phyloP scores from a whole-genome alignment of 2,888 invertebrate genomes.

The Drosophila nr. medialis region DNA sequence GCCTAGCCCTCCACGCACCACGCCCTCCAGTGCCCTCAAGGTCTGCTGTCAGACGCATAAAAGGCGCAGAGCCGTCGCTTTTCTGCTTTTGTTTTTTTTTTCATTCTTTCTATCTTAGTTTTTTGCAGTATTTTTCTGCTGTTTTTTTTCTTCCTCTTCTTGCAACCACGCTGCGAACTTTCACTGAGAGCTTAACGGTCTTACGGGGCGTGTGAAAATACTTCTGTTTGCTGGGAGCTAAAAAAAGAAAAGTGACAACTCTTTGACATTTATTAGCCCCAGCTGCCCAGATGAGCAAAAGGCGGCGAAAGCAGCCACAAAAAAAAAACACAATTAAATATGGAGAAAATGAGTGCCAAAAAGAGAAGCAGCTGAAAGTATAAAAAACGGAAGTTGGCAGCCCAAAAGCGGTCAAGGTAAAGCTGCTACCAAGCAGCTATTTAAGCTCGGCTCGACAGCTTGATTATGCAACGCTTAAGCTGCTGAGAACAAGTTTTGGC shows the following conservation, averaged over 20 bases:
- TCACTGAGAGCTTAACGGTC: slow-evolving; percentile 61
- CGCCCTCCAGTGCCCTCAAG: slow-evolving; percentile 29
- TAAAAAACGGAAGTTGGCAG: neutral
- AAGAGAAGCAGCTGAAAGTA: slow-evolving; percentile 16
- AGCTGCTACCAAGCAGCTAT: neutral
- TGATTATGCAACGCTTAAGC: slow-evolving; percentile 15
- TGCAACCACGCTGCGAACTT: slow-evolving; percentile 43
- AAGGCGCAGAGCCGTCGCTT: slow-evolving; percentile 12
- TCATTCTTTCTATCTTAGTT: slow-evolving; percentile 8
- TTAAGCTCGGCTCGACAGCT: slow-evolving; percentile 22
- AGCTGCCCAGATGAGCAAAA: slow-evolving; percentile 54
- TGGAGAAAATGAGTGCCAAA: slow-evolving; percentile 5
- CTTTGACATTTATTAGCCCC: slow-evolving; percentile 79
- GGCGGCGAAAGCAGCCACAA: slow-evolving; percentile 20
- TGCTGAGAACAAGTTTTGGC: neutral
- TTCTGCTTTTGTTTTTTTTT: slow-evolving; percentile 4
- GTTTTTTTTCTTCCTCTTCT: slow-evolving; percentile 5
- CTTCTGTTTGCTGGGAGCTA: slow-evolving; percentile 31
- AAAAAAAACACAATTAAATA: slow-evolving; percentile 58
- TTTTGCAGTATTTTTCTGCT: slow-evolving; percentile 14
- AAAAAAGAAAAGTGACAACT: slow-evolving; percentile 36
- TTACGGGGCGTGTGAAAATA: slow-evolving; percentile 64
- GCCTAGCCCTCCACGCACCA: no score
- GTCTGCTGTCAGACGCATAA: slow-evolving; percentile 49
- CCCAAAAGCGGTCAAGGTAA: slow-evolving; percentile 15